Conservation (phyloP, 1,140 invertebrate genomes). For the Rhynchophorus ferrugineus region DNA sequence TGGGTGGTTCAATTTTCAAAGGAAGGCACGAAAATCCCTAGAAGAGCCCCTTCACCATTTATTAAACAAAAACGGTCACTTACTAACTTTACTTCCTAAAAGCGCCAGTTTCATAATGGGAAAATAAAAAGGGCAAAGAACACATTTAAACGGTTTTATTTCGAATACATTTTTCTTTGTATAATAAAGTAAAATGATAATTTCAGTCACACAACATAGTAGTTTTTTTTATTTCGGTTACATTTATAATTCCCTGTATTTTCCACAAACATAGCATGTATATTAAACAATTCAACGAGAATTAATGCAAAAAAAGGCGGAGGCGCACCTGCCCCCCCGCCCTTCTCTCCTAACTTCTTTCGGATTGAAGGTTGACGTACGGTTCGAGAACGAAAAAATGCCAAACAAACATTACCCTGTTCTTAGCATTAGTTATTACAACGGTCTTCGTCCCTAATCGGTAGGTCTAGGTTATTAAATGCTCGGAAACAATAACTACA, state of each 20-base stretch:
- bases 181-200: constrained; percentile 19
- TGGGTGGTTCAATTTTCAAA: too few species aligned
- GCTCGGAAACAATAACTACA: not conserved
- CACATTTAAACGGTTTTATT: constrained; percentile 22
- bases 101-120: too few species aligned
- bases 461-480: not conserved
- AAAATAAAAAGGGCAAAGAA: too few species aligned
- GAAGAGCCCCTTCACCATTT: too few species aligned
- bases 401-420: constrained; percentile 23
- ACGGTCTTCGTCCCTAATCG: not conserved
- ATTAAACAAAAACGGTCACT: too few species aligned
- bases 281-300: constrained; percentile 15
- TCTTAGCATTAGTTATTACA: constrained; percentile 20
- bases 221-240: constrained; percentile 25
- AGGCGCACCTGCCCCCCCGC: too few species aligned
- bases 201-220: constrained; percentile 27
- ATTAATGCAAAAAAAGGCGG: constrained; percentile 9
- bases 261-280: constrained; percentile 25
- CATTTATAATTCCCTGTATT: constrained; percentile 28
- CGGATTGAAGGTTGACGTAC: too few species aligned
- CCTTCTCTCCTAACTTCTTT: too few species aligned
- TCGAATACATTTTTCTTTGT: constrained; percentile 19
- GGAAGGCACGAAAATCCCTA: too few species aligned
- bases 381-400: too few species aligned
- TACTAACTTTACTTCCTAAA: too few species aligned